Conservation (phyloP, 2,888 invertebrate genomes). For the Cephus spinipes region DNA sequence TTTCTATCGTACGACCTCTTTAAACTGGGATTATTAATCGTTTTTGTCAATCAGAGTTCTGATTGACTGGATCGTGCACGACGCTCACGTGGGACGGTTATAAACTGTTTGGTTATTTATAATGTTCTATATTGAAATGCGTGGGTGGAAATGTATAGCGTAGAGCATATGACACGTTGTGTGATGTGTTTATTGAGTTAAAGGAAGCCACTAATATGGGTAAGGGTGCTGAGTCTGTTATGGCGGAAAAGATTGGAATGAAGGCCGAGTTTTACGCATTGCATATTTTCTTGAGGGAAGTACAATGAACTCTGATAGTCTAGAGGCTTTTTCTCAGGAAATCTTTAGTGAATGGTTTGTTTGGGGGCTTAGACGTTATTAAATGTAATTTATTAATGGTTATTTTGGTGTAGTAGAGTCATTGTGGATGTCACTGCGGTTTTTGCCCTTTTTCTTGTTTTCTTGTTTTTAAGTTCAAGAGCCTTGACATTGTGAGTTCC, state of each 20-base stretch:
- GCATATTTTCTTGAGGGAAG: not conserved
- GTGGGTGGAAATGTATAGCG: not conserved
- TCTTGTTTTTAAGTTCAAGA: not conserved
- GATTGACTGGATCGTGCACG: not conserved
- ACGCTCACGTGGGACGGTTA: not conserved
- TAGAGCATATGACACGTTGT: not conserved
- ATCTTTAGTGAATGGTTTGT: not conserved
- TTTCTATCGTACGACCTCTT: not conserved
- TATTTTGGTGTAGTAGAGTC: not conserved
- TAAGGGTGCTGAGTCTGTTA: not conserved
- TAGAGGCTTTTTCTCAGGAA: not conserved
- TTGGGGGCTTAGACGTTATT: not conserved
- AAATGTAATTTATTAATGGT: not conserved
- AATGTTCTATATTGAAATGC: not conserved
- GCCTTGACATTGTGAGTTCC: not conserved
- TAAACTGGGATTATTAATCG: not conserved
- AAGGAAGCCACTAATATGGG: not conserved
- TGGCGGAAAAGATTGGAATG: not conserved
- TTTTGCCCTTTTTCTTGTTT: not conserved
- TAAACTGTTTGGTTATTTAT: not conserved
- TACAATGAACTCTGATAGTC: not conserved
- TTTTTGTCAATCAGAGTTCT: not conserved
- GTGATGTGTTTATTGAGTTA: not conserved
- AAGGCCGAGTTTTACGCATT: not conserved
- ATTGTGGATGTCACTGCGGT: not conserved